A percentile compares a stretch with the other conserved stretches of the same genome.
Evolutionary conservation across 1,140 invertebrate species (phyloP).

Genomic region (Heliconius nattereri): DNA sequence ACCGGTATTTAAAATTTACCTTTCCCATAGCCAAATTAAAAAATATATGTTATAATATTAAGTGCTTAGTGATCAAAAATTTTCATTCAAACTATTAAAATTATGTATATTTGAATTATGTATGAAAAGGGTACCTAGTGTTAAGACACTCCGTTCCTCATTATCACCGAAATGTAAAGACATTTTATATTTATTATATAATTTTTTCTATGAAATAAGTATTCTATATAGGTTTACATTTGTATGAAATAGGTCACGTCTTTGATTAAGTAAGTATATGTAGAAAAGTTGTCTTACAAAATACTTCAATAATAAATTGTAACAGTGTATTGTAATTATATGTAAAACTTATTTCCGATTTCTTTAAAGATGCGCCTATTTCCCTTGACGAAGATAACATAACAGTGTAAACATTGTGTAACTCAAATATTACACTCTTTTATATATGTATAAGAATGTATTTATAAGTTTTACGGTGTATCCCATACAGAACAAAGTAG

Average conservation of each 20-base stretch:
- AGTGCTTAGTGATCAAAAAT: too few relatives aligned
- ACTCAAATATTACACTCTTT: background rate
- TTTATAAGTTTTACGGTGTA: too few relatives aligned
- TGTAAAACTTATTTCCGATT: background rate
- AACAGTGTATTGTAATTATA: background rate
- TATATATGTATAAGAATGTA: background rate
- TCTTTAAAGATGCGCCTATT: constrained; percentile 51
- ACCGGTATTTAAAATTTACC: background rate
- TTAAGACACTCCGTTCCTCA: too few relatives aligned
- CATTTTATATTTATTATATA: too few relatives aligned
- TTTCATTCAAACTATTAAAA: too few relatives aligned
- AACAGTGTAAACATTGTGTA: background rate
- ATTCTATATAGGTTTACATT: too few relatives aligned
- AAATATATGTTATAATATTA: background rate
- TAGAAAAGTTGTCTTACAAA: background rate
- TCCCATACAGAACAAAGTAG: too few relatives aligned
- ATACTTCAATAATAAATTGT: background rate
- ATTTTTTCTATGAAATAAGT: too few relatives aligned
- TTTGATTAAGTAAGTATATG: background rate
- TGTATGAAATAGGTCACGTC: too few relatives aligned
- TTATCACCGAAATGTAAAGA: too few relatives aligned
- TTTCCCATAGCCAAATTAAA: background rate
- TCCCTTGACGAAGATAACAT: constrained; percentile 46
- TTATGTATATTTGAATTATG: too few relatives aligned
- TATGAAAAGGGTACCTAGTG: too few relatives aligned